phyloP scores from a whole-genome alignment of 1,140 invertebrate species.

The Capitella teleta region DNA sequence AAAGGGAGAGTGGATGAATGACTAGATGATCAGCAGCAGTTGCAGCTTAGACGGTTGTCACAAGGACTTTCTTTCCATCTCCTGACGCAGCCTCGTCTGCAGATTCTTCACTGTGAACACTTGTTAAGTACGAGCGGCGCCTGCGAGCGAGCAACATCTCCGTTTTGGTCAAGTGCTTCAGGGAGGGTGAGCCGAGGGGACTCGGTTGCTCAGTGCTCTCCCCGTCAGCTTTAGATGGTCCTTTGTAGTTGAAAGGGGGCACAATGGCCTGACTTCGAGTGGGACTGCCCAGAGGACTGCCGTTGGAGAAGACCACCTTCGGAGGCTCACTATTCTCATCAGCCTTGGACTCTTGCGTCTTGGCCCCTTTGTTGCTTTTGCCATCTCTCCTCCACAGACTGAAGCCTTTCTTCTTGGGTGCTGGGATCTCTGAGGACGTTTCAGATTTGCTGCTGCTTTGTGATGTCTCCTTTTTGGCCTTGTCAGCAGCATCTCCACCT shows the following conservation, averaged over 20 bases:
- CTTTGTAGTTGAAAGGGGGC: slow-evolving; percentile 47
- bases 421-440: not conserved
- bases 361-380: slow-evolving; percentile 8
- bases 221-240: not conserved
- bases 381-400: slow-evolving; percentile 12
- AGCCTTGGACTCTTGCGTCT: slow-evolving; percentile 15
- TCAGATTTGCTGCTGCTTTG: not conserved
- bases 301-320: slow-evolving; percentile 32
- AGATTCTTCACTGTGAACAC: slow-evolving; percentile 14
- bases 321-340: not conserved
- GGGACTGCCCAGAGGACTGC: slow-evolving; percentile 20
- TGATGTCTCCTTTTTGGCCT: slow-evolving; percentile 41
- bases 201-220: slow-evolving; percentile 2
- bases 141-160: slow-evolving; percentile 38
- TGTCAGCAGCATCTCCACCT: slow-evolving; percentile 41
- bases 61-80: slow-evolving; percentile 12
- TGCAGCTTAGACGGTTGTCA: slow-evolving; percentile 15
- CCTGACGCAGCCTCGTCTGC: slow-evolving; percentile 8
- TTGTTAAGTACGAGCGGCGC: slow-evolving; percentile 19
- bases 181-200: slow-evolving; percentile 3
- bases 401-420: slow-evolving; percentile 10
- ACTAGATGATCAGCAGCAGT: not conserved
- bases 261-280: slow-evolving; percentile 42
- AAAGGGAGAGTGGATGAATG: not conserved
- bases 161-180: slow-evolving; percentile 31